Base-by-base conservation (phyloP, 92 coral and sea anemone species). In the Micromussa lordhowensis region DNA sequence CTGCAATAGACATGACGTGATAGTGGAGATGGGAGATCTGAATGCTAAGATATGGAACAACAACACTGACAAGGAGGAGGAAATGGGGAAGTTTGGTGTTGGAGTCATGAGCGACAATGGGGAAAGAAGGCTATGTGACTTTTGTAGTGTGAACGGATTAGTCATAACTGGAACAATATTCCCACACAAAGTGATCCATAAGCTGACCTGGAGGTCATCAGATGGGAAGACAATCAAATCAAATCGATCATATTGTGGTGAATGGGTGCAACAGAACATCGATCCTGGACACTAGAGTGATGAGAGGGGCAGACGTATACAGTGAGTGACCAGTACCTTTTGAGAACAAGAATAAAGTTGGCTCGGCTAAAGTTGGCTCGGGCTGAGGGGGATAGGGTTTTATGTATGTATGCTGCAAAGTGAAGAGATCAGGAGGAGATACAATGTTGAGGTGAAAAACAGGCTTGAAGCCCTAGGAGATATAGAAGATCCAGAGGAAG, bases 11-110 rank as follows among this genome's bases (percentile, higher is more conserved):
- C n/a, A n/a, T n/a, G 91, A 88, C 64, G n/a, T 80, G 86, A 73
- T 80, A 36, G 81, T 88, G 61, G 91, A 80, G 86, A 88, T 88
- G 82, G 91, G 91, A 57, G 29, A 80, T 48, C n/a, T n/a, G n/a
- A n/a, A n/a, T n/a, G n/a, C n/a, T n/a, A n/a, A n/a, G n/a, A n/a
- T n/a, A n/a, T n/a, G n/a, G n/a, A n/a, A n/a, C n/a, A n/a, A n/a
- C n/a, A 48, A 48, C 53, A 48, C 53, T 4, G 10, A 48, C 4
- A 48, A 10, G 53, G 4, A 48, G 53, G 53, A 48, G 53, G 4
- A 4, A 48, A 48, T 48, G 53, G 53, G 53, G 53, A 48, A 4
- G 53, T 48, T 4, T 48, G 53, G 53, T 48, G 53, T 10, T 48
- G 53, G 53, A 48, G 10, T 48, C 28, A 2, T 79, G 34, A 82